Percentiles rank a stretch among this genome's conserved stretches.
These are phyloP conservation scores for Drosophila neutralis DNA, from an alignment of 2,888 invertebrate species.

Conservation along the genomic window DNA sequence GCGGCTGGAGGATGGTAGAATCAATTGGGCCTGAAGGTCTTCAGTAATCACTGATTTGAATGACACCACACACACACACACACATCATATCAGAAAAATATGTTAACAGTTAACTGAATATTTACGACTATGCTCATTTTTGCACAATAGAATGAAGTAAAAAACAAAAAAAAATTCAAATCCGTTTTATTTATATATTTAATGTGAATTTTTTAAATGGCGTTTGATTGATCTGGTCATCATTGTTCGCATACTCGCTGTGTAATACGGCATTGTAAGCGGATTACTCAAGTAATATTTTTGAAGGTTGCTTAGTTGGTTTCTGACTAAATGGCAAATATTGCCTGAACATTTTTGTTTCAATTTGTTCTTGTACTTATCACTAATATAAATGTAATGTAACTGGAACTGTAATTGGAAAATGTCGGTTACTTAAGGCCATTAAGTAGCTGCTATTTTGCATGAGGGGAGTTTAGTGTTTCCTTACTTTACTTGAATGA, in stretches of 20 bases:
- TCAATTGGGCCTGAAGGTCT: constrained; percentile 19
- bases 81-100: background rate
- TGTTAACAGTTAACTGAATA: constrained; percentile 2
- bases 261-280: background rate
- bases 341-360: background rate
- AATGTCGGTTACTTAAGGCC: background rate
- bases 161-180: background rate
- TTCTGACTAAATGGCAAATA: background rate
- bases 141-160: background rate
- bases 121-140: background rate
- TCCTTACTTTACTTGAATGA: background rate
- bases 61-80: constrained; percentile 2
- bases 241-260: background rate
- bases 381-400: too few species aligned
- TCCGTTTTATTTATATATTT: background rate
- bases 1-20: background rate
- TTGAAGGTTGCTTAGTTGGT: background rate
- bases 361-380: background rate
- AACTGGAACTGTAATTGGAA: background rate
- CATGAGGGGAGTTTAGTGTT: background rate
- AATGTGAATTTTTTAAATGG: background rate
- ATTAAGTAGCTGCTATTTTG: background rate
- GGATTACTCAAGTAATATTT: background rate
- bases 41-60: constrained; percentile 19
- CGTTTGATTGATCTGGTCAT: background rate